These are phyloP conservation scores for Anarsia innoxiella DNA, from an alignment of 2,888 invertebrate genomes.

Conservation along the genomic window DNA sequence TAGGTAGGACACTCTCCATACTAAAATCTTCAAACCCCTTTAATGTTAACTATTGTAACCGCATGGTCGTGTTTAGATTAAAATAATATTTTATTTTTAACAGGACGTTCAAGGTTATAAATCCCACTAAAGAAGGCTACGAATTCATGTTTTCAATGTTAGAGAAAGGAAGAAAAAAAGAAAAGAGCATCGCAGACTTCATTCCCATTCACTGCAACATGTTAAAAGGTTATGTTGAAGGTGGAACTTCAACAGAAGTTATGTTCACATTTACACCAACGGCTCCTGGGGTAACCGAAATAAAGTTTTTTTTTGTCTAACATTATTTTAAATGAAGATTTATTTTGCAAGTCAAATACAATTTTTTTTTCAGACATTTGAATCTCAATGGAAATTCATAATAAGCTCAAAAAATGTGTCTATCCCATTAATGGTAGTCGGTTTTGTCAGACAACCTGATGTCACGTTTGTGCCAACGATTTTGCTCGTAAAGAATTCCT, in stretches of 20 bases:
- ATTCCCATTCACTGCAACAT: conserved; percentile 76
- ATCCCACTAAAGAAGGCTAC: conserved; percentile 78
- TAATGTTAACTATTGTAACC: too few relatives aligned
- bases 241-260: conserved; percentile 75
- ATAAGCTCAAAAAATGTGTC: conserved; percentile 62
- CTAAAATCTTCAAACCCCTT: too few relatives aligned
- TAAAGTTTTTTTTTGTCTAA: too few relatives aligned
- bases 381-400: conserved; percentile 79
- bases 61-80: too few relatives aligned
- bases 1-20: too few relatives aligned
- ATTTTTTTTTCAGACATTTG: too few relatives aligned
- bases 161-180: too few relatives aligned
- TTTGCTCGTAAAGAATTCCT: conserved; percentile 75
- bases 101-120: conserved; percentile 78
- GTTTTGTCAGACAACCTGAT: conserved; percentile 77
- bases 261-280: conserved; percentile 79
- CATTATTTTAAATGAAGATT: too few relatives aligned
- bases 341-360: too few relatives aligned
- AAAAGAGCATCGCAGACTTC: conserved; percentile 52
- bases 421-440: conserved; percentile 77
- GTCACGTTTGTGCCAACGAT: conserved; percentile 76
- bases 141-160: conserved; percentile 77
- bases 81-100: too few relatives aligned
- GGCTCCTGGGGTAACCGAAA: conserved; percentile 73
- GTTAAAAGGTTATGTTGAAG: conserved; percentile 74